Percentiles rank a stretch among this genome's conserved stretches.
Conservation (phyloP, 2,888 invertebrate genomes). For the Tolmerus cingulatus region DNA sequence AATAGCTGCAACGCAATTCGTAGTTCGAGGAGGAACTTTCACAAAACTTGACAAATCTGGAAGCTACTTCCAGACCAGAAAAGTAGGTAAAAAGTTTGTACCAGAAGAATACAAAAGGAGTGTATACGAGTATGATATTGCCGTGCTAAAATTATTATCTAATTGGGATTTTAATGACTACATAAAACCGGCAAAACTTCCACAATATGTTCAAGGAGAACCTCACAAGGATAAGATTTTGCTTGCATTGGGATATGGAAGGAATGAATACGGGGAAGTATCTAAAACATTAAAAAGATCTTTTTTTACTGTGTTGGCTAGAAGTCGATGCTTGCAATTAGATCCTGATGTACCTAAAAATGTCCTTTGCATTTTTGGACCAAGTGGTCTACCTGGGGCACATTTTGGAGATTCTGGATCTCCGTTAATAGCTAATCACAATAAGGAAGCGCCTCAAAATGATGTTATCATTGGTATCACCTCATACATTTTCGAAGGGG, state of each 20-base stretch:
- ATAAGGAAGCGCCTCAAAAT: background rate
- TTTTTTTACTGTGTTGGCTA: background rate
- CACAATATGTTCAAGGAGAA: background rate
- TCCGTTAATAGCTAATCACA: background rate
- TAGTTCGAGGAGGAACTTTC: background rate
- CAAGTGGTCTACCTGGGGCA: background rate
- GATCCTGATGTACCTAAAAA: background rate
- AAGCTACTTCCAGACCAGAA: background rate
- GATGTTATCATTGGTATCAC: background rate
- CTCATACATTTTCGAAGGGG: background rate
- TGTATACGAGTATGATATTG: background rate
- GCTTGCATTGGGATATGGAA: background rate
- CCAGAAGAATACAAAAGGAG: background rate
- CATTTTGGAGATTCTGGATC: background rate
- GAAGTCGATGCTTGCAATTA: background rate
- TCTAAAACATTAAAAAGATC: background rate
- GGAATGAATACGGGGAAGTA: background rate
- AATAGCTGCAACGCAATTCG: background rate
- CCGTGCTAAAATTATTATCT: background rate
- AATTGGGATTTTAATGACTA: background rate
- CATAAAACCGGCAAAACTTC: background rate
- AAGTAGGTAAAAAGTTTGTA: background rate
- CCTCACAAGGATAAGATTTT: background rate
- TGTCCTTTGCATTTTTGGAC: background rate
- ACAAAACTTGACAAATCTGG: background rate